Evolutionary conservation across 2,797 vertebrate genomes (phyloP).

Genomic region (Channallabes apus): DNA sequence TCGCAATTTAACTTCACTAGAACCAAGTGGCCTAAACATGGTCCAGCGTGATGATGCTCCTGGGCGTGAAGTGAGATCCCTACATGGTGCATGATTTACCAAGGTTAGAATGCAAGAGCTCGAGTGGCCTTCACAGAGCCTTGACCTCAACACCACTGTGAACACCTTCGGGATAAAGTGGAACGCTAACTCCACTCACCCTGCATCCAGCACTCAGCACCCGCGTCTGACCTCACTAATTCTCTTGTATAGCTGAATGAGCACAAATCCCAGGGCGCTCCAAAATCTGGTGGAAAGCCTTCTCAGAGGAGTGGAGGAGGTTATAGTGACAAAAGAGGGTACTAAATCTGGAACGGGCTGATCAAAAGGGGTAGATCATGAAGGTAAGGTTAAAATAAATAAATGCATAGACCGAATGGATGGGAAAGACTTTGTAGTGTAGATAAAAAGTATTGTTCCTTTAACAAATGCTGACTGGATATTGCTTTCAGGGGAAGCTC

Average conservation of each 20-base stretch:
- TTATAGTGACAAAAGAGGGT: neutral
- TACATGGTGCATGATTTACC: neutral
- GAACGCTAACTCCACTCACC: neutral
- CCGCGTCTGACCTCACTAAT: neutral
- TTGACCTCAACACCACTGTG: neutral
- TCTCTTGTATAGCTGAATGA: neutral
- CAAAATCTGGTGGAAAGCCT: neutral
- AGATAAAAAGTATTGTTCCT: neutral
- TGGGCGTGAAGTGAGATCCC: neutral
- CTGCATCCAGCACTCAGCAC: neutral
- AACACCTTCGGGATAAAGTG: neutral
- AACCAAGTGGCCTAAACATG: neutral
- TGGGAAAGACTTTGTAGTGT: neutral
- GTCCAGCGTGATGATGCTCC: neutral
- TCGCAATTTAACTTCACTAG: neutral
- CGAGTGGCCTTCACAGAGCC: neutral
- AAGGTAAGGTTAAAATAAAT: neutral
- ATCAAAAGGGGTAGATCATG: neutral
- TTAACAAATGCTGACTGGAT: constrained; percentile 3
- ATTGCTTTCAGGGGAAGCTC: neutral
- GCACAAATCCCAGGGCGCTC: neutral
- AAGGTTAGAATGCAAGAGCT: neutral
- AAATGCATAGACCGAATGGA: neutral
- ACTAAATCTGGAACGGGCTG: neutral
- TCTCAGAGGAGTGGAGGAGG: neutral